phyloP scores from a whole-genome alignment of 2,113 vertebrate species.

The Nipponia nippon region DNA sequence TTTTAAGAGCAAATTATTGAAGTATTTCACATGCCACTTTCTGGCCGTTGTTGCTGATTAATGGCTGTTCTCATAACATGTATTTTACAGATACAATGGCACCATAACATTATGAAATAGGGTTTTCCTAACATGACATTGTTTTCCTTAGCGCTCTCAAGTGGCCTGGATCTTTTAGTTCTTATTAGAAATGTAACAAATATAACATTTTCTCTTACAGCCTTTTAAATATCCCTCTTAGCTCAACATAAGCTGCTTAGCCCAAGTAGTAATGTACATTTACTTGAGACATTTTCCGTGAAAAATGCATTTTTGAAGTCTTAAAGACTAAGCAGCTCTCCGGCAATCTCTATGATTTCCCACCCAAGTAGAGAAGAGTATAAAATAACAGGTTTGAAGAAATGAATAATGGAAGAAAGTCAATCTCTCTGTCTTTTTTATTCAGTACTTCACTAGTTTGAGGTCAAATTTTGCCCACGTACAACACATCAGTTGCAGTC shows the following conservation, averaged over 20 bases:
- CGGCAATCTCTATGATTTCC: background rate
- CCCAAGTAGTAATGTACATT: background rate
- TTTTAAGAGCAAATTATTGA: background rate
- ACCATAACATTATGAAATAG: background rate
- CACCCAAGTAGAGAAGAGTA: background rate
- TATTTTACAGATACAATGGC: background rate
- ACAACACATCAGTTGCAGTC: background rate
- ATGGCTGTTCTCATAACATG: background rate
- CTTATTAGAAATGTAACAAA: background rate
- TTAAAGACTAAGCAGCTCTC: background rate
- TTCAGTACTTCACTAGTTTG: background rate
- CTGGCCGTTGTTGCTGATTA: background rate
- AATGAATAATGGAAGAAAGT: background rate
- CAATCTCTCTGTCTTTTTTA: background rate
- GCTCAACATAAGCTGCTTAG: background rate
- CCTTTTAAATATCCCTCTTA: background rate
- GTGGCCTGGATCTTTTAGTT: background rate
- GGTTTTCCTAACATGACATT: background rate
- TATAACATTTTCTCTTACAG: background rate
- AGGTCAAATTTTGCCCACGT: constrained; percentile 22
- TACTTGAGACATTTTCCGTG: background rate
- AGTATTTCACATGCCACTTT: background rate
- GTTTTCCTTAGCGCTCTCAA: background rate
- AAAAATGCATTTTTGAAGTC: background rate
- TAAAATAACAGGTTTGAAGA: background rate